Base-by-base conservation (phyloP, 2,888 invertebrate species). In the Calameuta pallipes region DNA sequence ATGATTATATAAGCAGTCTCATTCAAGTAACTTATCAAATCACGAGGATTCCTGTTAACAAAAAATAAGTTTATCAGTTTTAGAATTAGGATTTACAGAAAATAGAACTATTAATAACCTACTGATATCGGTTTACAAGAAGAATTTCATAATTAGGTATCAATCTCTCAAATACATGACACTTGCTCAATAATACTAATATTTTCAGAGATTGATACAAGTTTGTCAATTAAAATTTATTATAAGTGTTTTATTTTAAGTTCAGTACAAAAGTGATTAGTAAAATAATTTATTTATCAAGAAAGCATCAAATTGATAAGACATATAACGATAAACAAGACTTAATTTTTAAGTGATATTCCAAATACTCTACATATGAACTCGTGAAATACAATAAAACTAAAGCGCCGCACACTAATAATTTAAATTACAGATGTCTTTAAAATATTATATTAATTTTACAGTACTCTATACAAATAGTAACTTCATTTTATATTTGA, bases 21-120 rank as follows among this genome's bases (percentile, higher is more conserved):
- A 71, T 31, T 34, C 75, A 70, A 41, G 56, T 69, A 35, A 70
- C 71, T 75, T 31, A 56, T 56, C 34, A 70, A 69, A 75, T 75
- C 71, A 36, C 37, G 35, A 69, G 69, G 30, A 36, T 31, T 34
- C 71, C 75, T 78, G 75, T 75, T 71, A 75, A 34, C 15, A 78
- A 4, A 75, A 75, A 31, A 56, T 68, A 4, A 75, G 23, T 15
- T 6, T 15, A 41, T 23, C 56, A 56, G 23, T 56, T 56, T 56
- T 23, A 0, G 9, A 56, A 56, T 56, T 23, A 56, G 2, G 23
- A 9, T 56, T 2, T 56, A 23, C 2, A 56, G 56, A 56, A 23
- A 23, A 56, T 56, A 23, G 23, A 56, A 56, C 2, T 56, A 56
- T 23, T 56, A 9, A 23, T 23, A 56, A 2, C 23, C 56, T 23